phyloP scores from a whole-genome alignment of 2,888 invertebrate genomes.

The Macropis europaea region DNA sequence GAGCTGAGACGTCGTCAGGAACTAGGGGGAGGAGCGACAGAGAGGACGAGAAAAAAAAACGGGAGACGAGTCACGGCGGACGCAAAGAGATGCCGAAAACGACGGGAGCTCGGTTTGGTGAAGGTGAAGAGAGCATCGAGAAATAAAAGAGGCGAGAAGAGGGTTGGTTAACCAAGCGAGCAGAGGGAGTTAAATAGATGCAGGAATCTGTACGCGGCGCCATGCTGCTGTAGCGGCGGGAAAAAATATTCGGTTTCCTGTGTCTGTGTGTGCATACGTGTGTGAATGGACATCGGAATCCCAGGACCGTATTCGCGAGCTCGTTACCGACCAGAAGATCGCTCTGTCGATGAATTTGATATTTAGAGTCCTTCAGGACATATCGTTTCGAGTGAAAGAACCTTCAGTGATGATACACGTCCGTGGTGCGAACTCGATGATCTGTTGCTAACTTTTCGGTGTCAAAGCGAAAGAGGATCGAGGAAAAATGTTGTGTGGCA shows the following conservation, averaged over 20 bases:
- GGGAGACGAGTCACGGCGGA: not conserved
- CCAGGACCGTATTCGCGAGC: slow-evolving; percentile 40
- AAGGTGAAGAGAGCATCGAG: slow-evolving; percentile 38
- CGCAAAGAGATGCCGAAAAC: slow-evolving; percentile 49
- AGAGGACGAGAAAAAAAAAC: not conserved
- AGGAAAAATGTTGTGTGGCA: slow-evolving; percentile 73
- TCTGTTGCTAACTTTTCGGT: not conserved
- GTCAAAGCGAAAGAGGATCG: not conserved
- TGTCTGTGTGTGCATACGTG: slow-evolving; percentile 4
- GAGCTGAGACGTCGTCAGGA: slow-evolving; percentile 1
- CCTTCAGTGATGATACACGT: not conserved
- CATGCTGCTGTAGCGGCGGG: slow-evolving; percentile 62
- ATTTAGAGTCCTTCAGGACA: not conserved
- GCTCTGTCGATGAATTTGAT: not conserved
- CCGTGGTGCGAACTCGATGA: slow-evolving; percentile 11
- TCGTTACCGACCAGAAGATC: slow-evolving; percentile 1
- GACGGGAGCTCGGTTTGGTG: slow-evolving; percentile 27
- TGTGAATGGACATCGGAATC: slow-evolving; percentile 35
- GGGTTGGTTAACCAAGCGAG: slow-evolving; percentile 37
- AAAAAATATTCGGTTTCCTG: slow-evolving; percentile 50
- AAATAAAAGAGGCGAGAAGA: slow-evolving; percentile 46
- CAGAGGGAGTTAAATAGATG: slow-evolving; percentile 72
- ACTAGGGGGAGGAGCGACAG: not conserved
- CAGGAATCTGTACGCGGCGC: slow-evolving; percentile 77
- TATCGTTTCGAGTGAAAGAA: not conserved